Evolutionary conservation across 2,113 vertebrate species (phyloP), one percentile per base, ranked within the genome.

Genomic region (Silurus asotus): DNA sequence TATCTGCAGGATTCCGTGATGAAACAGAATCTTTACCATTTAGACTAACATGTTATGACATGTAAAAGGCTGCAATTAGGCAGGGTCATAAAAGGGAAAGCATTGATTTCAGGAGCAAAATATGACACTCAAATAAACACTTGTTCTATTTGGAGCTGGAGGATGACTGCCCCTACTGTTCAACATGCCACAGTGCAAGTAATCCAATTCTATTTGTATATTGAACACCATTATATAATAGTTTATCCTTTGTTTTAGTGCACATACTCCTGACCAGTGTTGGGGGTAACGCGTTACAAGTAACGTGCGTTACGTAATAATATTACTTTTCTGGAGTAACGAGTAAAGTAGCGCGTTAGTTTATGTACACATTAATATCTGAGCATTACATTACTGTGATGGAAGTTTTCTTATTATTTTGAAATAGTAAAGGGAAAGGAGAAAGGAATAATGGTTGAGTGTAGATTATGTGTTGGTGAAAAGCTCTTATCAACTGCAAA

Each of bases 111-210:
- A 48, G 20, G 9, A 61, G 20, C 55, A 62, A 48, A 11, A 23
- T 74, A 6, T 51, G 19, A 19, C 8, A 51, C 72, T 51, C 28
- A 14, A 65, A 19, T 28, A 51, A 84, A 17, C 13, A 67, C 28
- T 28, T 82, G 25, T 45, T 83, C 20, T 14, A 13, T 59, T 11
- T 58, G 20, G 19, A 85, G 61, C 61, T 87, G n/a, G 14, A 17
- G 81, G 28, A 85, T 55, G 89, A 84, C 89, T 90, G 90, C 92
- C 93, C 89, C 53, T 53, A 64, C 91, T 93, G 94, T 87, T 37
- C 1, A 64, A 15, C 3, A 67, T 2, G 62, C 69, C 14, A n/a
- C 90, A 90, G 15, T 91, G 85, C 87, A 88, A 65, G 13, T 61
- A 62, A 76, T 55, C 28, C 28, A 58, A 76, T 75, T 51, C 51